Percentiles rank a stretch among this genome's conserved stretches.
These are phyloP conservation scores for Atrichornis clamosus DNA, from an alignment of 2,113 vertebrate species.

Conservation along the genomic window DNA sequence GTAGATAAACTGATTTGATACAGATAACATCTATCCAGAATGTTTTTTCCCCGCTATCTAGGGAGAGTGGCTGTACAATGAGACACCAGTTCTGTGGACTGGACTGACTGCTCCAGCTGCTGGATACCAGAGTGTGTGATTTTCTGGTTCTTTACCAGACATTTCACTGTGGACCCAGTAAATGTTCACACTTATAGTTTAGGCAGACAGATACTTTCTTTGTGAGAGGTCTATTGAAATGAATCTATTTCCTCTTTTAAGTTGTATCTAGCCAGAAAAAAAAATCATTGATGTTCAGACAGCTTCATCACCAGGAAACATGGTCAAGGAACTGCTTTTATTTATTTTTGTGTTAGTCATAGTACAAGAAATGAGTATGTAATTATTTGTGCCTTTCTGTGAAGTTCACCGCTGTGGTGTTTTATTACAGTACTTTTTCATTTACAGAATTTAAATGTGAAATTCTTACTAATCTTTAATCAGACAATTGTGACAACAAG, in stretches of 20 bases:
- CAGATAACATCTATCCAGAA: background rate
- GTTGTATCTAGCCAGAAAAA: background rate
- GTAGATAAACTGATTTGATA: background rate
- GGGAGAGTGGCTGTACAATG: background rate
- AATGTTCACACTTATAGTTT: background rate
- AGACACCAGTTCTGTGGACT: background rate
- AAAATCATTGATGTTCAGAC: background rate
- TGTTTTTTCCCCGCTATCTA: background rate
- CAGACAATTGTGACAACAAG: background rate
- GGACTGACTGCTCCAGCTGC: background rate
- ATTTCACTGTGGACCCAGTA: background rate
- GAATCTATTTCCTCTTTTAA: background rate
- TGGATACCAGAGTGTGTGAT: too few relatives aligned
- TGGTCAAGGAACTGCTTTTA: background rate
- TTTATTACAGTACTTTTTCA: background rate
- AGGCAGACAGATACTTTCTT: background rate
- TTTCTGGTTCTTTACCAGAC: background rate
- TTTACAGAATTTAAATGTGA: background rate
- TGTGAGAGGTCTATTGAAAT: background rate
- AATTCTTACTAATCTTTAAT: background rate
- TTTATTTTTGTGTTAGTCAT: background rate
- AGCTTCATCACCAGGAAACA: background rate
- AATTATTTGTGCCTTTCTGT: background rate
- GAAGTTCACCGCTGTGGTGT: background rate
- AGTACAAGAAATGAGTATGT: background rate